Evolutionary conservation across 2,888 invertebrate genomes (phyloP), one percentile per base, ranked within the genome.

Genomic region (Euzophera pinguis): DNA sequence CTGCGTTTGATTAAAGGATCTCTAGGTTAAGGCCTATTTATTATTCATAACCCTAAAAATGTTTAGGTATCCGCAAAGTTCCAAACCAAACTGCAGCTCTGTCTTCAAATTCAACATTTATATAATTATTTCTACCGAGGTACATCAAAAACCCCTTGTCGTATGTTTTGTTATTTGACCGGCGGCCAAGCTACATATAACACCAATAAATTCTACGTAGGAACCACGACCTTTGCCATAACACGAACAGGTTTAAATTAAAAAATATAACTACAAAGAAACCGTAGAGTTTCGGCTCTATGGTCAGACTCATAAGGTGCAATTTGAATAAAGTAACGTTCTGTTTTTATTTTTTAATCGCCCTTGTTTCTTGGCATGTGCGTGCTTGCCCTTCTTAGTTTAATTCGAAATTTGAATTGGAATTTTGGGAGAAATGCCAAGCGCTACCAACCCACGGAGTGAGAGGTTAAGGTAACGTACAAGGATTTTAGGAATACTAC

Each of bases 321-420:
- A 39, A 43, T 45, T 43, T 58, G 3, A 17, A 13, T 37, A 39
- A 38, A 10, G 0, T 1, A 3, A n/a, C 2, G 10, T 47, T 54
- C 39, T 13, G 12, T 22, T 54, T 47, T 56, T 47, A 54, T 58
- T 60, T 60, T 58, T 60, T 60, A 53, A 55, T 53, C 58, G 58
- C 53, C 60, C 60, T 60, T 58, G 60, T 55, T 42, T 59, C 55
- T 49, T 53, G 52, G 56, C 53, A 56, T 48, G 55, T 58, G 60
- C 60, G 60, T 60, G 60, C 55, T 52, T 55, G 55, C 60, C 60
- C 60, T 60, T 60, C 58, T 52, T 55, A 47, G 60, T 58, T 34
- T 58, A 55, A 58, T 60, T 57, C 51, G 60, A 54, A 60, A 57
- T 55, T 54, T 39, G 60, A 58, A 58, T 55, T 54, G 47, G 60